Evolutionary conservation across 2,797 vertebrate species (phyloP).

Genomic region (Chiloscyllium punctatum): DNA sequence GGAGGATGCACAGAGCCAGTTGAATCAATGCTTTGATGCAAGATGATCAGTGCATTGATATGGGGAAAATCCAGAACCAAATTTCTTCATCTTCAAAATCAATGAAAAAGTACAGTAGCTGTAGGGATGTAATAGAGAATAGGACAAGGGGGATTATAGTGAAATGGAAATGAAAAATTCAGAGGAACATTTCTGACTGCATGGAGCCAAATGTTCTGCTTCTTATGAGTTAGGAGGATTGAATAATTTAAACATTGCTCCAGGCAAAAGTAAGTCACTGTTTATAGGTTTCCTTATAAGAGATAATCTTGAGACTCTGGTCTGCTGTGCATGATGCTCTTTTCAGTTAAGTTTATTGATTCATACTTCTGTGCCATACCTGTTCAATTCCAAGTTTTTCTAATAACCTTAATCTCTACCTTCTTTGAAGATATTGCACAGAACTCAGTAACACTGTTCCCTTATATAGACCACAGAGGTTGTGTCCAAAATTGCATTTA

Average conservation of each 20-base stretch:
- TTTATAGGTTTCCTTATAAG: slow-evolving; percentile 1
- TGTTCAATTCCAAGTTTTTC: neutral
- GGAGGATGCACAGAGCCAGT: neutral
- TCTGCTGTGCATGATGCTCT: neutral
- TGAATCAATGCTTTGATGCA: neutral
- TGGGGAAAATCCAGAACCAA: neutral
- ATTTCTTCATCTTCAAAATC: neutral
- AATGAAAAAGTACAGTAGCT: neutral
- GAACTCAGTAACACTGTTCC: neutral
- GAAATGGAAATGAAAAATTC: neutral
- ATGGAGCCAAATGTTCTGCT: neutral
- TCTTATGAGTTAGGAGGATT: neutral
- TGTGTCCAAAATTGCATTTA: slow-evolving; percentile 3
- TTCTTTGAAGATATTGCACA: slow-evolving; percentile 26
- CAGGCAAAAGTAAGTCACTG: slow-evolving; percentile 6
- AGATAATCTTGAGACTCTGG: slow-evolving; percentile 1
- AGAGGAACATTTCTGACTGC: neutral
- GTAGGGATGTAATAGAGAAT: neutral
- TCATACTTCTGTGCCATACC: neutral
- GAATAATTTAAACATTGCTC: slow-evolving; percentile 32
- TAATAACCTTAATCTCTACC: slow-evolving; percentile 3
- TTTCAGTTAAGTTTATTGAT: slow-evolving; percentile 35
- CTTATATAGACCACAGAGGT: neutral
- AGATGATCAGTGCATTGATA: neutral
- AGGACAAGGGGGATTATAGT: neutral